A percentile compares a stretch with the other conserved stretches of the same genome.
Conservation (phyloP, 2,113 vertebrate species). For the Ascaphus truei region DNA sequence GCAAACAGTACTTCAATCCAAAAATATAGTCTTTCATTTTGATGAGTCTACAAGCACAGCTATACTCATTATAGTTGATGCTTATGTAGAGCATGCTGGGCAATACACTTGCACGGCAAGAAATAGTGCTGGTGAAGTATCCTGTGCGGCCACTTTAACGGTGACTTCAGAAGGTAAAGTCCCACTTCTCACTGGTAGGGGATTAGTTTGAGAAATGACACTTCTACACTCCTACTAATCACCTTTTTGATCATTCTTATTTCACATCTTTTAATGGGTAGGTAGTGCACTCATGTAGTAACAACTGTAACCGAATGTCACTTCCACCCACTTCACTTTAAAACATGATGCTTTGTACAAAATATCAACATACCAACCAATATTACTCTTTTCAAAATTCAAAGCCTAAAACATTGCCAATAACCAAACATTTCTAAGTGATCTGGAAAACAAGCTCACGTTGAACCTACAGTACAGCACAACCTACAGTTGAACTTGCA, state of each 20-base stretch:
- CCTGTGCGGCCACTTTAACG: slow-evolving; percentile 72
- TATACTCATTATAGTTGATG: slow-evolving; percentile 88
- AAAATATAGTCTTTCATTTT: slow-evolving; percentile 86
- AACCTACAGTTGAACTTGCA: slow-evolving; percentile 7
- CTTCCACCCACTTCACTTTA: slow-evolving; percentile 24
- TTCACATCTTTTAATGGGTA: slow-evolving; percentile 36
- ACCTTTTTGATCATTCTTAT: slow-evolving; percentile 37
- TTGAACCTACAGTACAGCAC: neutral
- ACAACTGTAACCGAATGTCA: slow-evolving; percentile 37
- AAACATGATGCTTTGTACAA: too few species aligned
- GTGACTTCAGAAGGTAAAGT: slow-evolving; percentile 73
- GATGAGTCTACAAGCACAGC: slow-evolving; percentile 82
- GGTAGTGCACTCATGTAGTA: slow-evolving; percentile 45
- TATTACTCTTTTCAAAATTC: neutral
- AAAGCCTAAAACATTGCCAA: slow-evolving; percentile 1
- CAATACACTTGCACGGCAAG: slow-evolving; percentile 83
- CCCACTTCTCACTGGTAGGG: slow-evolving; percentile 48
- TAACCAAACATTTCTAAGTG: neutral
- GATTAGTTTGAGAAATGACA: slow-evolving; percentile 53
- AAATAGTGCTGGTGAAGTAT: slow-evolving; percentile 77
- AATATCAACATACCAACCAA: neutral
- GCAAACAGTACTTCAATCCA: slow-evolving; percentile 71
- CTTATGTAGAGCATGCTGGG: slow-evolving; percentile 84
- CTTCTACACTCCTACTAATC: slow-evolving; percentile 54
- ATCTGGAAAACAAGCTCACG: neutral